Percentiles rank a stretch among this genome's conserved stretches.
phyloP scores from a whole-genome alignment of 2,797 vertebrate genomes.

The Eulemur coronatus region DNA sequence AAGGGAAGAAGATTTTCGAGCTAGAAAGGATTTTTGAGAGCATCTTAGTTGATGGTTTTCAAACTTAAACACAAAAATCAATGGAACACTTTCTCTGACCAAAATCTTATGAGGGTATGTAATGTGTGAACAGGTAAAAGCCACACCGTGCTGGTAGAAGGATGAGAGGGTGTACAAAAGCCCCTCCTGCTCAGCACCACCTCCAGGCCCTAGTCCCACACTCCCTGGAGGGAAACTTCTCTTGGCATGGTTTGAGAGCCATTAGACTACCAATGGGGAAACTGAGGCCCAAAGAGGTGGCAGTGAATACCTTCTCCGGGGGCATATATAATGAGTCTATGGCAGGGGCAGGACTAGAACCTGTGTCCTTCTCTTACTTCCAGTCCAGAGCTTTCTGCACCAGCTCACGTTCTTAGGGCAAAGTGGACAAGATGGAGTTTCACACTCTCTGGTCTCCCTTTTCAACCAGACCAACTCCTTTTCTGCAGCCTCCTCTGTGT shows the following conservation, averaged over 20 bases:
- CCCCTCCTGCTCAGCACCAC: neutral
- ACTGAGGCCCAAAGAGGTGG: neutral
- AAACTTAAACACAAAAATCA: neutral
- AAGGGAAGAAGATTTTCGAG: neutral
- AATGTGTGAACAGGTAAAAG: neutral
- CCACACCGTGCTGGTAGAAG: neutral
- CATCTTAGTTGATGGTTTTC: neutral
- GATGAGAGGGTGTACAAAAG: neutral
- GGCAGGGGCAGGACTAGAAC: neutral
- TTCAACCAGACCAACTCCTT: neutral
- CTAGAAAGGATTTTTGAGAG: neutral
- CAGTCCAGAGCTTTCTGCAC: neutral
- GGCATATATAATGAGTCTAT: no score
- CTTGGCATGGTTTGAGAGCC: neutral
- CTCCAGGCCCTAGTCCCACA: neutral
- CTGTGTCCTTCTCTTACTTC: neutral
- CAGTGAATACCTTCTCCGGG: neutral
- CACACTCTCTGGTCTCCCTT: neutral
- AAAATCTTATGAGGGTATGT: neutral
- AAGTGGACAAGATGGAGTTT: neutral
- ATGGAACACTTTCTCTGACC: neutral
- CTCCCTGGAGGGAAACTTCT: neutral
- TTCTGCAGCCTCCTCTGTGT: neutral
- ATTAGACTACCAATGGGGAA: neutral
- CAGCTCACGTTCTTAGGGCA: neutral